Base-by-base conservation (phyloP, 30 jellyfish, hydroid and myxozoan species). In the Aurelia coerulea region DNA sequence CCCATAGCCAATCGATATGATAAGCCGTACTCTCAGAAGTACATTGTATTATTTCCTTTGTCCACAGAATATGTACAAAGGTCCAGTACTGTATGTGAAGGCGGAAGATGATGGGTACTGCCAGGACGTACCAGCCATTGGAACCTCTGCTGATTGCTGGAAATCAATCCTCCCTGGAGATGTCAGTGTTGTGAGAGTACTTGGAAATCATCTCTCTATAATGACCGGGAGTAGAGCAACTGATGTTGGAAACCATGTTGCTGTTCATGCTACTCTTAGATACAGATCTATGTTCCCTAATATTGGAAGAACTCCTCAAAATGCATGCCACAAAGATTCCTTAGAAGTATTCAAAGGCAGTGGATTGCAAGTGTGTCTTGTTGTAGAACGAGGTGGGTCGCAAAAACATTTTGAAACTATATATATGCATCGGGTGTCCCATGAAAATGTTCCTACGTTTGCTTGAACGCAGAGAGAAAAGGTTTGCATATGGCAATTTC, bases 141-240 rank as follows among this genome's bases (percentile, higher is more conserved):
- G 91, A 15, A 6, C 91, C 5, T 14, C 85, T 19, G 68, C 53
- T 11, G 84, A 82, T 35, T 74, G 91, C 32, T 82, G 91, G 91
- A 53, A 73, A 39, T 18, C 74, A 13, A 63, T 68, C 0, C 16
- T 82, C n/a, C 54, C 23, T 16, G 74, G 84, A 4, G 63, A 68
- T 15, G 2, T 74, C 39, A 23, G 16, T 67, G 67, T 68, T 3
- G 78, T 33, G 5, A 72, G 11, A 10, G 68, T 74, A 9, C 63
- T 76, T 14, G 91, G 91, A 11, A 64, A 82, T 72, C 91, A 82
- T 52, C 68, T 31, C 76, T 8, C 85, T n/a, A 82, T 82, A 77
- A 49, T 82, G 69, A 72, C 58, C 10, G 52, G 31, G 0, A 72
- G 78, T 58, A 71, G 85, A 54, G 91, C 77, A 0, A 74, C 74